Conservation (phyloP, 2,888 invertebrate species). For the Melolontha melolontha region DNA sequence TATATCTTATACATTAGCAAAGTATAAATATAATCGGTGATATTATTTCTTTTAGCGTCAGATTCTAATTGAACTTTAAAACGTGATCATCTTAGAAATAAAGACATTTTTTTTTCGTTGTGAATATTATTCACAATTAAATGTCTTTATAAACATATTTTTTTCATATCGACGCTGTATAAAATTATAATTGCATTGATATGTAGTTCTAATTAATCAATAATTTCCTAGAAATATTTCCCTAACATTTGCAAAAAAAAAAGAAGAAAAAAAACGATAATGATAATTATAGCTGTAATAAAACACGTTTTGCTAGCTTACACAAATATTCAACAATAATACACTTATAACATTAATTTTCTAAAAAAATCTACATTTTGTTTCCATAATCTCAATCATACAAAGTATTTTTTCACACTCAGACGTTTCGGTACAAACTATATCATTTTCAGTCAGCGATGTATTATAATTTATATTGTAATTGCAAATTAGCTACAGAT, state of each 20-base stretch:
- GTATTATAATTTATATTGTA: no score
- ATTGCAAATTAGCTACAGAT: no score
- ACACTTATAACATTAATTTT: no score
- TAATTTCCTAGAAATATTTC: slow-evolving; percentile 22
- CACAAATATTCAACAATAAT: no score
- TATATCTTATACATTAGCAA: neutral
- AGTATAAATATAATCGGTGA: neutral
- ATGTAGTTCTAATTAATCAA: slow-evolving; percentile 12
- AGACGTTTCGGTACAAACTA: no score
- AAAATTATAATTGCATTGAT: slow-evolving; percentile 9
- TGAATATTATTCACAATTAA: no score
- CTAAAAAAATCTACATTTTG: neutral
- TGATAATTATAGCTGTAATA: neutral
- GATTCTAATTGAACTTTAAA: neutral
- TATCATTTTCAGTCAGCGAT: no score
- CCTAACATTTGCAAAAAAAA: neutral
- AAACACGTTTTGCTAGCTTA: no score
- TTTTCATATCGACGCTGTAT: no score
- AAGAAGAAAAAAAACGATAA: neutral
- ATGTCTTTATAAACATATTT: no score
- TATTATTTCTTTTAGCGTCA: neutral
- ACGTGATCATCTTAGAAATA: neutral
- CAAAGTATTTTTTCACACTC: neutral
- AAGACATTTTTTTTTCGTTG: no score
- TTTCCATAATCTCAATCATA: neutral